These are phyloP conservation scores for Sinentomon sp. DNA, from an alignment of 2,888 invertebrate genomes.

Conservation along the genomic window DNA sequence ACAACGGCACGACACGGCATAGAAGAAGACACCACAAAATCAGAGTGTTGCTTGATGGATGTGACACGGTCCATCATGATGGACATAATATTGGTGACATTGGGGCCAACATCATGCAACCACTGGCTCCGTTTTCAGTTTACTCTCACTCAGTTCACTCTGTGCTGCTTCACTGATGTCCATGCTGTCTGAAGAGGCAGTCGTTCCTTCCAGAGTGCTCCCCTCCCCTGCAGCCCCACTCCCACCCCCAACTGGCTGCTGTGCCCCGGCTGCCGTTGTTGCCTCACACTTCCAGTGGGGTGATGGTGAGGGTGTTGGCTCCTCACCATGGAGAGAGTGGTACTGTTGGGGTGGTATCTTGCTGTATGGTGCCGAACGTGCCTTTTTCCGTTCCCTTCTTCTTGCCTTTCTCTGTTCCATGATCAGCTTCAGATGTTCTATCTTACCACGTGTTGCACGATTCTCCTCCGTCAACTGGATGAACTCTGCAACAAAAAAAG, in stretches of 20 bases:
- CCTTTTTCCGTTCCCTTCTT: constrained; percentile 39
- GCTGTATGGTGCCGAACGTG: constrained; percentile 20
- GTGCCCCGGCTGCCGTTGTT: constrained; percentile 7
- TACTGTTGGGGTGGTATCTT: constrained; percentile 6
- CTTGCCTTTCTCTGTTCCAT: constrained; percentile 60
- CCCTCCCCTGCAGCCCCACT: constrained; percentile 1
- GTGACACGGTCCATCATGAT: too few species aligned
- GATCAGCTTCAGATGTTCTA: constrained; percentile 58
- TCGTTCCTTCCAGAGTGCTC: constrained; percentile 4
- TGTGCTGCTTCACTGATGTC: constrained; percentile 8
- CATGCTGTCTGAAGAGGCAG: constrained; percentile 5
- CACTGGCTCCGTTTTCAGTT: constrained; percentile 14
- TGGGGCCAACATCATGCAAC: constrained; percentile 13
- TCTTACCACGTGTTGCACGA: constrained; percentile 51
- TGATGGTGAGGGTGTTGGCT: constrained; percentile 3
- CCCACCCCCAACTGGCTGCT: constrained; percentile 9
- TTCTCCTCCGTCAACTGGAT: constrained; percentile 35
- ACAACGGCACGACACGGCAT: too few species aligned
- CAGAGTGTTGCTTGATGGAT: too few species aligned
- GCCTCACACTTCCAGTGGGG: constrained; percentile 6
- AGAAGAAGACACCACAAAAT: too few species aligned
- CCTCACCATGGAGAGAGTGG: constrained; percentile 9
- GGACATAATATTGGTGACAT: too few species aligned
- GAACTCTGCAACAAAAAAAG: constrained; percentile 11
- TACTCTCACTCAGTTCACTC: constrained; percentile 8